Evolutionary conservation across 2,113 vertebrate species (phyloP).

Genomic region (Oceanites oceanicus): DNA sequence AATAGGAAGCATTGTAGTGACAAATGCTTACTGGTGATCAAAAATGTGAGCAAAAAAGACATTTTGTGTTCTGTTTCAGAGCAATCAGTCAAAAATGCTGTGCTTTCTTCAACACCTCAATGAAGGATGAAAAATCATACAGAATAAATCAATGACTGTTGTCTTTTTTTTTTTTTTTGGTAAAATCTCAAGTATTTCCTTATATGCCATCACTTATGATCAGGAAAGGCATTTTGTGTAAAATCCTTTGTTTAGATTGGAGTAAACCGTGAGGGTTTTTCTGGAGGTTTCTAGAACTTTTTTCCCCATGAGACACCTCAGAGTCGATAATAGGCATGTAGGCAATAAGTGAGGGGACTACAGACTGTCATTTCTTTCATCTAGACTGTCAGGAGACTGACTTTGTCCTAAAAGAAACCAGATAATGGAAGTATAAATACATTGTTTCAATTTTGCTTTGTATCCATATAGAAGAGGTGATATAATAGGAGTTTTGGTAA

Average conservation of each 20-base stretch:
- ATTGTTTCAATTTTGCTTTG: background rate
- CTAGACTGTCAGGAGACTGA: background rate
- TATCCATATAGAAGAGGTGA: background rate
- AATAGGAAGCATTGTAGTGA: background rate
- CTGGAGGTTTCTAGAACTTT: background rate
- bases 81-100: background rate
- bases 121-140: background rate
- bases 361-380: background rate
- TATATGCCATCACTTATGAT: background rate
- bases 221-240: background rate
- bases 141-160: background rate
- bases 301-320: background rate
- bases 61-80: background rate
- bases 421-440: background rate
- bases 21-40: background rate
- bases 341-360: background rate
- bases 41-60: background rate
- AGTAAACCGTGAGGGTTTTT: background rate
- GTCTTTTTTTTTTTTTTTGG: background rate
- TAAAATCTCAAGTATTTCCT: background rate
- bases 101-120: background rate
- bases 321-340: no score
- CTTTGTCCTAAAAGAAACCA: background rate
- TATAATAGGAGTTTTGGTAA: background rate
- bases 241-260: background rate